These are phyloP conservation scores for Cordilura impudica DNA, from an alignment of 2,888 invertebrate species.

Conservation along the genomic window DNA sequence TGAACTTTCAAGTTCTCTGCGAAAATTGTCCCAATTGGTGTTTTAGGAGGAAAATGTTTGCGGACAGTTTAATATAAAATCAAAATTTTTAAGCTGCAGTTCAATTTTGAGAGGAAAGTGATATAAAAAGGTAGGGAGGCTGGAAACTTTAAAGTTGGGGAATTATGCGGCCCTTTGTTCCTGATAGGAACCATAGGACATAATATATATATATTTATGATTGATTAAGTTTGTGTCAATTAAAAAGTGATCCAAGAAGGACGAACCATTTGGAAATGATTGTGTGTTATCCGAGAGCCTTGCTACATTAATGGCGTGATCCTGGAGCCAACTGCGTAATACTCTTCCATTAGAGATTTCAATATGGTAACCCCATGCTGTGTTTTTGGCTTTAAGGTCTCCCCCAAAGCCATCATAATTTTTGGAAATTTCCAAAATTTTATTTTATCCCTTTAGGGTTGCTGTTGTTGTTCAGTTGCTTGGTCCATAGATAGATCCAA, in stretches of 20 bases:
- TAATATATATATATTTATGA: too few relatives aligned
- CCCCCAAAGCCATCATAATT: neutral
- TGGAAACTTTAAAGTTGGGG: neutral
- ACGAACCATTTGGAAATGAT: neutral
- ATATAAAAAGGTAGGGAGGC: neutral
- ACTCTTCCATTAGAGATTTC: neutral
- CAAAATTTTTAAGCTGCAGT: neutral
- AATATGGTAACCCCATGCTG: neutral
- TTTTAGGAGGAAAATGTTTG: neutral
- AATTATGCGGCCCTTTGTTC: too few relatives aligned
- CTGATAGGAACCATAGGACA: too few relatives aligned
- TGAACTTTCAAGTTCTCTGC: neutral
- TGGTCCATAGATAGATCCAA: slow-evolving; percentile 2
- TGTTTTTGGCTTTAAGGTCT: neutral
- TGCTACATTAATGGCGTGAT: neutral
- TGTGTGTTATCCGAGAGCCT: neutral
- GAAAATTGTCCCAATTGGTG: neutral
- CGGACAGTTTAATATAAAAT: neutral
- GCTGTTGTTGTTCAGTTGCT: neutral
- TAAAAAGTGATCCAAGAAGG: slow-evolving; percentile 17
- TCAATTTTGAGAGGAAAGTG: neutral
- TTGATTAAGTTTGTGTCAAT: neutral
- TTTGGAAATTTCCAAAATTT: neutral
- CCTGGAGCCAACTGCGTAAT: neutral
- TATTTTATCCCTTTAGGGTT: neutral